phyloP scores from a whole-genome alignment of 2,888 invertebrate genomes.

The Parthenolecanium corni region DNA sequence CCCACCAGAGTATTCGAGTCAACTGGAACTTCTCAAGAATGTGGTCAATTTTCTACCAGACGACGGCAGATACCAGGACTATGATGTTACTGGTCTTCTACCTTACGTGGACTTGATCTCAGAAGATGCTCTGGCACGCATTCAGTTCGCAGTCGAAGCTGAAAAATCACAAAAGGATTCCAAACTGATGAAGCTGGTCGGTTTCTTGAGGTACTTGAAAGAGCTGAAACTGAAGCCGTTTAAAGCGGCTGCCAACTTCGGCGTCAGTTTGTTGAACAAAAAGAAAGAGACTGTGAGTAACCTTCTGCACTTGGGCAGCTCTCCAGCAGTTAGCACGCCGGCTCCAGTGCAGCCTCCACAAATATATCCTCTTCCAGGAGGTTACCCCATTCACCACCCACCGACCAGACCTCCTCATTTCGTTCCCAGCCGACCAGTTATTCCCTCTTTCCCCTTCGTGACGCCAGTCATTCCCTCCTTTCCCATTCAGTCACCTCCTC shows the following conservation, averaged over 20 bases:
- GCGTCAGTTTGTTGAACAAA: not conserved
- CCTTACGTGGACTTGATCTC: conserved; percentile 19
- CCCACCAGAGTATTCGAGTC: not conserved
- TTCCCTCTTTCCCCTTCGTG: no score
- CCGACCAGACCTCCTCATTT: no score
- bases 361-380: not conserved
- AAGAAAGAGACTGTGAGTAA: not conserved
- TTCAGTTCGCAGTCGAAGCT: not conserved
- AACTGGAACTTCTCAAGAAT: not conserved
- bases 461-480: no score
- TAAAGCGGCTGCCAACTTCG: not conserved
- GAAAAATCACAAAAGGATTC: conserved; percentile 3
- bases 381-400: no score
- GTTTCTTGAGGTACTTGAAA: conserved; percentile 1
- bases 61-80: not conserved
- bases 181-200: conserved; percentile 16
- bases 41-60: conserved; percentile 10
- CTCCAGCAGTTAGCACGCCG: not conserved
- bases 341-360: not conserved
- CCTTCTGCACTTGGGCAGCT: not conserved
- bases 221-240: conserved; percentile 21
- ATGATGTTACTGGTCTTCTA: not conserved
- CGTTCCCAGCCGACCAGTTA: no score
- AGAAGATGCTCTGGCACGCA: conserved; percentile 5
- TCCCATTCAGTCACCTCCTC: no score